phyloP scores from a whole-genome alignment of 2,797 vertebrate species.

The Poecilia velifera region DNA sequence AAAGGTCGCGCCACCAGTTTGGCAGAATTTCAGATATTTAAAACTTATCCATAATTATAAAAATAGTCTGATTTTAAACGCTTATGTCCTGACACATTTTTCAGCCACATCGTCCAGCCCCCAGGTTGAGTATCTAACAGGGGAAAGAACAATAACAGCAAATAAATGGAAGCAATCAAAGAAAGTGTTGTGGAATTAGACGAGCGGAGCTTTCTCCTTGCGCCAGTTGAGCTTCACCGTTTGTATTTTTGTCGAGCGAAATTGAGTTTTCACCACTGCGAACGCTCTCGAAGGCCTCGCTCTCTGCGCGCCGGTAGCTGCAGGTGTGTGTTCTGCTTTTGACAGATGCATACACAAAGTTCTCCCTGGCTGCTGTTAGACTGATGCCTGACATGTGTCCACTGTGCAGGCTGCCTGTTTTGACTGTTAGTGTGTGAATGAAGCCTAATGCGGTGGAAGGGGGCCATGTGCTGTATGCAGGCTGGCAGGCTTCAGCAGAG shows the following conservation, averaged over 20 bases:
- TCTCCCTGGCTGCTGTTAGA: conserved; percentile 40
- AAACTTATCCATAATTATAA: no score
- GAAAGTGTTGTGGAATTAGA: not conserved
- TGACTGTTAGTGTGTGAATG: conserved; percentile 55
- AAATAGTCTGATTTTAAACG: no score
- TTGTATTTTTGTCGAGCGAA: conserved; percentile 3
- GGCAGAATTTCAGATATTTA: no score
- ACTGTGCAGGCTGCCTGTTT: conserved; percentile 54
- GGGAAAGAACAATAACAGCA: not conserved
- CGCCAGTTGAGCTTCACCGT: not conserved
- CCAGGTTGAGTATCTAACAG: not conserved
- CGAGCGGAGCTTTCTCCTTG: not conserved
- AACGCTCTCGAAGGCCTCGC: conserved; percentile 11
- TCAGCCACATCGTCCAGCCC: no score
- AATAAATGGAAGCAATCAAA: not conserved
- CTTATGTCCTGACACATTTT: no score
- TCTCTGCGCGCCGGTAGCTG: conserved; percentile 42
- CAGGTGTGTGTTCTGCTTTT: conserved; percentile 56
- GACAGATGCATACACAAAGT: conserved; percentile 46
- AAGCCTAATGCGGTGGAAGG: conserved; percentile 42
- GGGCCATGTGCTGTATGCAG: conserved; percentile 34
- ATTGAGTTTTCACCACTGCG: conserved; percentile 16
- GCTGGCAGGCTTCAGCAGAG: conserved; percentile 49
- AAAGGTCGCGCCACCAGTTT: no score
- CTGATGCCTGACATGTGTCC: conserved; percentile 67